phyloP scores from a whole-genome alignment of 2,888 invertebrate species.

The Agrotis clavis region DNA sequence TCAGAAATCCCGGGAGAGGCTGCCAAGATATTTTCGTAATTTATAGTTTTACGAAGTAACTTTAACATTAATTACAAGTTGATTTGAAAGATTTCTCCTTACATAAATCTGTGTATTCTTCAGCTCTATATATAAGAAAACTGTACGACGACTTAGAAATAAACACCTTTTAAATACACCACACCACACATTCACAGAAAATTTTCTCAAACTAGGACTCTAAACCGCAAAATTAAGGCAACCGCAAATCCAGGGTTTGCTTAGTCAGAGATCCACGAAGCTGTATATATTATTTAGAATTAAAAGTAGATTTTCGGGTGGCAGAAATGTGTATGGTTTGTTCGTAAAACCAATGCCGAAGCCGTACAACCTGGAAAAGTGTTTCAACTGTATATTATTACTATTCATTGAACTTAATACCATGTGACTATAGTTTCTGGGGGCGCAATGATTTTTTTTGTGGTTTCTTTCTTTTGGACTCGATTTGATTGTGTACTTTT shows the following conservation, averaged over 20 bases:
- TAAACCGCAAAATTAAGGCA: slow-evolving; percentile 17
- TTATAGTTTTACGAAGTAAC: neutral
- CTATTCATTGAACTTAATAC: slow-evolving; percentile 43
- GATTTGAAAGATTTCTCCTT: neutral
- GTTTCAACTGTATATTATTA: slow-evolving; percentile 43
- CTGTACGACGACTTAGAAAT: neutral
- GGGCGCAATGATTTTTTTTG: too few relatives aligned
- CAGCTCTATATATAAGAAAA: neutral
- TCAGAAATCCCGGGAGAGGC: neutral
- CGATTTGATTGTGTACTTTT: neutral
- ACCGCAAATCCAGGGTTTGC: neutral
- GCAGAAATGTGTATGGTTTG: slow-evolving; percentile 8
- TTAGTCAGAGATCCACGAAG: slow-evolving; percentile 4
- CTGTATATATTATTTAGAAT: neutral
- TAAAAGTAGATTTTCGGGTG: slow-evolving; percentile 4
- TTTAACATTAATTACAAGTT: too few relatives aligned
- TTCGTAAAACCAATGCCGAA: slow-evolving; percentile 21
- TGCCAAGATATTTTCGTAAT: neutral
- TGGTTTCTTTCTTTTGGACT: too few relatives aligned
- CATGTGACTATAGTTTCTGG: slow-evolving; percentile 10
- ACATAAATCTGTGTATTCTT: neutral
- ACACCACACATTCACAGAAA: slow-evolving; percentile 10
- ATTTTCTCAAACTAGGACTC: neutral
- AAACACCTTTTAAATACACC: neutral
- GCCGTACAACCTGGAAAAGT: slow-evolving; percentile 29